Conservation (phyloP, 2,888 invertebrate species). For the Archips xylosteana region DNA sequence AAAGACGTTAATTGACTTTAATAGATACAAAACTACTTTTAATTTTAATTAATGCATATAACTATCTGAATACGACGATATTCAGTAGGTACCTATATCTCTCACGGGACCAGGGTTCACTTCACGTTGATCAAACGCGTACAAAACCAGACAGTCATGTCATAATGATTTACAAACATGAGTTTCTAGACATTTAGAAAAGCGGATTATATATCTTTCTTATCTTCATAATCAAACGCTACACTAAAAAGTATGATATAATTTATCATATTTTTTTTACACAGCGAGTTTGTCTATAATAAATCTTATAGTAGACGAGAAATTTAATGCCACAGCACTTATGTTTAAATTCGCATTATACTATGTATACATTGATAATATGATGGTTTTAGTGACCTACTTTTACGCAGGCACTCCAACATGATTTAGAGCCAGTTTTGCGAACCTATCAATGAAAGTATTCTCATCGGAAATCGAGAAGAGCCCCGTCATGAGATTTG, state of each 20-base stretch:
- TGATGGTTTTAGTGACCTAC: neutral
- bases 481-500: neutral
- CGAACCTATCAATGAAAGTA: neutral
- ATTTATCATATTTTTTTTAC: slow-evolving; percentile 6
- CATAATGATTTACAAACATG: slow-evolving; percentile 15
- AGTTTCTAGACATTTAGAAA: slow-evolving; percentile 23
- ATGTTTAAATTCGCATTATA: neutral
- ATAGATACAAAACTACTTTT: too few species aligned
- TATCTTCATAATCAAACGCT: slow-evolving; percentile 33
- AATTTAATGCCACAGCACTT: neutral
- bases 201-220: slow-evolving; percentile 21
- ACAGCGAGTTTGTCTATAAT: slow-evolving; percentile 3
- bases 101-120: too few species aligned
- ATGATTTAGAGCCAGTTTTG: neutral
- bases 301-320: slow-evolving; percentile 7
- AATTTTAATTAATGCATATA: neutral
- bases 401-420: neutral
- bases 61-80: too few species aligned
- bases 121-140: neutral
- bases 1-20: neutral
- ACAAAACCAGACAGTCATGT: slow-evolving; percentile 10
- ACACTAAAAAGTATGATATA: neutral
- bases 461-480: neutral
- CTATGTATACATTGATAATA: neutral
- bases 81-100: too few species aligned